Conservation (phyloP, 2,888 invertebrate species). For the Heliconius ethilla region DNA sequence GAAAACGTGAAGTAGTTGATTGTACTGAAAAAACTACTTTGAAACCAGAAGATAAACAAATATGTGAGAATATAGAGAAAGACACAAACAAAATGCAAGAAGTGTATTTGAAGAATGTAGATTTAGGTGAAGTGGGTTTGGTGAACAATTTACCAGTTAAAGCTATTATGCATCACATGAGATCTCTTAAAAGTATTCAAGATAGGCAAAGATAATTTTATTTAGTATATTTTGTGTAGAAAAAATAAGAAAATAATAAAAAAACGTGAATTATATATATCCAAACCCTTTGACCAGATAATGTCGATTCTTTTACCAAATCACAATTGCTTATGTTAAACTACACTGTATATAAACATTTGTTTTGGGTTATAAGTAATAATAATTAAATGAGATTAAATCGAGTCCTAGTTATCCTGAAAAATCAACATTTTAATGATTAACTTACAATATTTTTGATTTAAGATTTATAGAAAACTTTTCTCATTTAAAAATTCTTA, state of each 20-base stretch:
- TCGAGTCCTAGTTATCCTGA: too few relatives aligned
- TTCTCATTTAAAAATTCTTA: not conserved
- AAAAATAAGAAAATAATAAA: not conserved
- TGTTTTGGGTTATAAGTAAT: not conserved
- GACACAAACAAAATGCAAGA: conserved; percentile 41
- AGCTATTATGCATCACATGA: conserved; percentile 56
- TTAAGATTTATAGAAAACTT: not conserved
- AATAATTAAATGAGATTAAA: not conserved
- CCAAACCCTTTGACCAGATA: not conserved
- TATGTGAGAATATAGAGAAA: conserved; percentile 58
- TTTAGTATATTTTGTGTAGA: not conserved
- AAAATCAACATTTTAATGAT: too few relatives aligned
- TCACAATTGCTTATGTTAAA: too few relatives aligned
- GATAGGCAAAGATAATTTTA: conserved; percentile 50
- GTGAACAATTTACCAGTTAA: conserved; percentile 58
- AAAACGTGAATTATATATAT: not conserved
- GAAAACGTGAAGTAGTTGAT: conserved; percentile 68
- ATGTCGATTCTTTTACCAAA: too few relatives aligned
- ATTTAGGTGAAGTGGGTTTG: conserved; percentile 57
- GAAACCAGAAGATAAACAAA: conserved; percentile 60
- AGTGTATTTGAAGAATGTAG: conserved; percentile 55
- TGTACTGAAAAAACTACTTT: conserved; percentile 59
- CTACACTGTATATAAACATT: too few relatives aligned
- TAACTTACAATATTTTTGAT: too few relatives aligned
- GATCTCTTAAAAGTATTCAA: conserved; percentile 67